A percentile compares a stretch with the other conserved stretches of the same genome.
Conservation (phyloP, 1,140 invertebrate species). For the Babylonia areolata region DNA sequence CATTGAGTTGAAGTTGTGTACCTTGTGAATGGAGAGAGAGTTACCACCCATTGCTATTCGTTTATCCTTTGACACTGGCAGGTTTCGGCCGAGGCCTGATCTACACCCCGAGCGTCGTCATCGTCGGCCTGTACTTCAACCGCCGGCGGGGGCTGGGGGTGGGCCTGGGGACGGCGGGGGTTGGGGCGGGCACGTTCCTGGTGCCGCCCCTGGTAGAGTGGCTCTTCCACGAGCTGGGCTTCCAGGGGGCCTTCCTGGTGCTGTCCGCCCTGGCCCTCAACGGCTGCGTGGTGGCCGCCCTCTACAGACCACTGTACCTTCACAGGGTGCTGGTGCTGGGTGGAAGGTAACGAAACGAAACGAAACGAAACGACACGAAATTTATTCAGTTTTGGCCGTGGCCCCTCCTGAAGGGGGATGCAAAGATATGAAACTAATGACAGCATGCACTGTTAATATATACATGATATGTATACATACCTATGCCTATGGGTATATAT, state of each 20-base stretch:
- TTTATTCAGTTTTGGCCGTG: no score
- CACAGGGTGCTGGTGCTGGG: constrained; percentile 44
- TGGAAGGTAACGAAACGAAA: no score
- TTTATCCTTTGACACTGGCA: neutral
- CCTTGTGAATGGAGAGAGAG: no score
- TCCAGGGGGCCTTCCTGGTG: constrained; percentile 48
- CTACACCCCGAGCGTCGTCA: constrained; percentile 62
- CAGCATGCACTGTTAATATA: no score
- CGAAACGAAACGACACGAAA: neutral
- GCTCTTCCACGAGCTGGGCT: constrained; percentile 52
- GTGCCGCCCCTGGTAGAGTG: constrained; percentile 69
- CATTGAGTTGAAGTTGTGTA: no score
- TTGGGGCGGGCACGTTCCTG: constrained; percentile 71
- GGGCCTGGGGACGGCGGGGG: constrained; percentile 72
- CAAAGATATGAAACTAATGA: no score
- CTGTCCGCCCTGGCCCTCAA: constrained; percentile 45
- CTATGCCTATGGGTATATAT: no score
- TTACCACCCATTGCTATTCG: no score
- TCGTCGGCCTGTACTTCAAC: constrained; percentile 70
- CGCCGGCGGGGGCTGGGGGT: constrained; percentile 64
- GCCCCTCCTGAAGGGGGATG: no score
- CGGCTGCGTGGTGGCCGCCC: constrained; percentile 43
- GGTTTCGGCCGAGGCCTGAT: constrained; percentile 40
- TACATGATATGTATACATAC: neutral
- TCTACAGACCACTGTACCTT: constrained; percentile 48